Percentiles rank a stretch among this genome's conserved stretches.
Evolutionary conservation across 2,888 invertebrate genomes (phyloP).

Genomic region (Melanophora roralis): DNA sequence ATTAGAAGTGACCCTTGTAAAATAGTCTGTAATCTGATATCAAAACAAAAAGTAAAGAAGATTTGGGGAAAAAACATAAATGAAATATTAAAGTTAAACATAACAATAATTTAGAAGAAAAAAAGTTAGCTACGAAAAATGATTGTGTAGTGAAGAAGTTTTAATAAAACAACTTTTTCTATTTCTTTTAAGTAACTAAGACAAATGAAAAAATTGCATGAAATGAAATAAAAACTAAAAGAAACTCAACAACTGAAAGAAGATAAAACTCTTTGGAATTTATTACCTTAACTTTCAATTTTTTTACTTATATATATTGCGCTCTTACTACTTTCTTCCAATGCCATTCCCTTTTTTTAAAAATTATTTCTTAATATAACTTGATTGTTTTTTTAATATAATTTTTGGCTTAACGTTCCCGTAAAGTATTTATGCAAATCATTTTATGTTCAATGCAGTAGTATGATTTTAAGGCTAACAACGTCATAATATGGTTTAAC

Average conservation of each 20-base stretch:
- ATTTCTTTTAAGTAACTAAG: conserved; percentile 32
- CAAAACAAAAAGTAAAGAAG: not conserved
- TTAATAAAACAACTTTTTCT: too few relatives aligned
- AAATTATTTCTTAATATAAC: not conserved
- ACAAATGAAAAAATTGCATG: not conserved
- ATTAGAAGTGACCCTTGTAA: conserved; percentile 51
- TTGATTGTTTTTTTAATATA: conserved; percentile 5
- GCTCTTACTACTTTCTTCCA: conserved; percentile 15
- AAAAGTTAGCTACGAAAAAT: too few relatives aligned
- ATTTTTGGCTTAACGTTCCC: conserved; percentile 14
- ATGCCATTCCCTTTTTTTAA: not conserved
- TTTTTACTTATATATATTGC: not conserved
- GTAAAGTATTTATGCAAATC: conserved; percentile 61
- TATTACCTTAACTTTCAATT: conserved; percentile 25
- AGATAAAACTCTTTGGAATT: conserved; percentile 32
- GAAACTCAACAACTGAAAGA: not conserved
- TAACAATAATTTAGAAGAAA: conserved; percentile 5
- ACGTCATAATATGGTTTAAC: conserved; percentile 35
- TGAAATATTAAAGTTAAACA: not conserved
- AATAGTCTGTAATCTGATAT: conserved; percentile 52
- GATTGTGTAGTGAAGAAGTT: too few relatives aligned
- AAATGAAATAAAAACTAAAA: not conserved
- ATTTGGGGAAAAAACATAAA: not conserved
- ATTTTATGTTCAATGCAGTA: conserved; percentile 51
- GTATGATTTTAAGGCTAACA: conserved; percentile 51